Evolutionary conservation across 2,888 invertebrate genomes (phyloP), one percentile per base, ranked within the genome.

Genomic region (Neoascia interrupta): DNA sequence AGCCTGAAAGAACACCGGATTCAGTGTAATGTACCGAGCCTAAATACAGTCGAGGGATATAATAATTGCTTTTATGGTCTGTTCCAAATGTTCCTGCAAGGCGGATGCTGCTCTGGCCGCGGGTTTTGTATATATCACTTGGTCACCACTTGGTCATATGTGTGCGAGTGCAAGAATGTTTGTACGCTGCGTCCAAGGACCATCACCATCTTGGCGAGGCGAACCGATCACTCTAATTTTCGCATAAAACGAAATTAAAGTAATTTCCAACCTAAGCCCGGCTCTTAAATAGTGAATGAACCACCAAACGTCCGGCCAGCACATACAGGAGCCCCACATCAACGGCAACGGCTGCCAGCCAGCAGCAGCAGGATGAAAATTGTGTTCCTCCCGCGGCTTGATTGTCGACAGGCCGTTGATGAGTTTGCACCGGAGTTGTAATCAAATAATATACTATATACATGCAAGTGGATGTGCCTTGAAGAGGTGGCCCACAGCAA

Each of bases 381-480:
- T 83, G 73, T n/a, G n/a, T 81, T 81, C 79, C 76, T 81, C 83
- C 82, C 81, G 83, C 82, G 82, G 83, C 83, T 83, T 82, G 82
- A 82, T 81, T 83, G 82, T 82, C 82, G 81, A 83, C 82, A 82
- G 81, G 81, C 81, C 81, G 76, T 82, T 80, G 74, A 74, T 80
- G 80, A 80, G 73, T 80, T 74, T 80, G 80, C 74, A 80, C 80
- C 73, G 74, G 63, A 80, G 61, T 80, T 80, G 80, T 74, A 80
- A 80, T 80, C 80, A 80, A 80, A 74, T 79, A 79, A 79, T 73
- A 79, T 73, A 54, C 66, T 43, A 47, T 54, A 34, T 45, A 60
- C 51, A 45, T 60, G 28, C 6, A 23, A 15, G 18, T 21, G 26
- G 34, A 31, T n/a, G 31, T 39, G 76, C 74, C 81, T 73, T 74